Percentiles rank a stretch among this genome's conserved stretches.
These are phyloP conservation scores for Callionymus lyra DNA, from an alignment of 2,113 vertebrate genomes.

Conservation along the genomic window DNA sequence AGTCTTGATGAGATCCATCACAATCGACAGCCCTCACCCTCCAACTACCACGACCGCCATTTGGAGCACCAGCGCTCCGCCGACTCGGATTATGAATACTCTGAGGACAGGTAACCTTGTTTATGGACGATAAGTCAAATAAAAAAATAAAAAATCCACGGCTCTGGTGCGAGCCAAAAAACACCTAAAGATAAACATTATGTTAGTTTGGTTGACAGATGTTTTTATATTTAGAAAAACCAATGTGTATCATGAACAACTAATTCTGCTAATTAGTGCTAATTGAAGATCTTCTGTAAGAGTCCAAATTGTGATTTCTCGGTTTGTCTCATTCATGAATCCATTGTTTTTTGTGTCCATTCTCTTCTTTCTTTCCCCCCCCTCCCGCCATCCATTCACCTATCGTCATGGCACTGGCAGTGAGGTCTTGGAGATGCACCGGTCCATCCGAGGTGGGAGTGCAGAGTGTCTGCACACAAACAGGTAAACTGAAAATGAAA, in stretches of 20 bases:
- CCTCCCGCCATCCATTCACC: conserved; percentile 73
- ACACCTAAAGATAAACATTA: too few relatives aligned
- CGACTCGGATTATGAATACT: conserved; percentile 88
- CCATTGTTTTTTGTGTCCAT: conserved; percentile 70
- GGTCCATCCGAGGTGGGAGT: conserved; percentile 96
- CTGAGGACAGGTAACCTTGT: conserved; percentile 89
- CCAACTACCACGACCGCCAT: conserved; percentile 84
- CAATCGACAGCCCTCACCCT: conserved; percentile 85
- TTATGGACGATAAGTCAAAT: too few relatives aligned
- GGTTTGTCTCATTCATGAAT: conserved; percentile 68
- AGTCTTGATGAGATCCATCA: conserved; percentile 99
- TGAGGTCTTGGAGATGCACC: conserved; percentile 97
- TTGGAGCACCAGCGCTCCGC: conserved; percentile 78
- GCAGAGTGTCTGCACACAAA: conserved; percentile 98
- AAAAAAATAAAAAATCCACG: too few relatives aligned
- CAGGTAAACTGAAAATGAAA: conserved; percentile 73
- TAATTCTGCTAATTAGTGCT: conserved; percentile 15
- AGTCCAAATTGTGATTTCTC: conserved; percentile 44
- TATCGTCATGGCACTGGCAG: conserved; percentile 87
- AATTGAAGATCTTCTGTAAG: conserved; percentile 29
- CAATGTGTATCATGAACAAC: too few relatives aligned
- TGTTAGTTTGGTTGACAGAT: too few relatives aligned
- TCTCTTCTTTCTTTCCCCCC: conserved; percentile 66
- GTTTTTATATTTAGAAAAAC: too few relatives aligned
- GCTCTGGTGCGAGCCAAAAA: too few relatives aligned